Conservation (phyloP, 2,113 vertebrate genomes). For the Lampris incognitus region DNA sequence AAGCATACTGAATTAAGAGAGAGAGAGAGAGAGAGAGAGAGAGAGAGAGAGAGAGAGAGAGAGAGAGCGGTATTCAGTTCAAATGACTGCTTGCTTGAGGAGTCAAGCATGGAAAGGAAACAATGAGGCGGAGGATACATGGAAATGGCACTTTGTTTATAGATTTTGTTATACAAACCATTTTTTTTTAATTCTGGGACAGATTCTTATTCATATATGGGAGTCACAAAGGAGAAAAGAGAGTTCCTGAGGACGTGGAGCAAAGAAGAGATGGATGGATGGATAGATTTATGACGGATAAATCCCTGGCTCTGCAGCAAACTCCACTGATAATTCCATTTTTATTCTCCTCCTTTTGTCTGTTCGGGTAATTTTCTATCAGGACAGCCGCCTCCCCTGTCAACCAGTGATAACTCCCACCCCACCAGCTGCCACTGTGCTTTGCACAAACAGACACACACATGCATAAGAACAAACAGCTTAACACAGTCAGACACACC, state of each 20-base stretch:
- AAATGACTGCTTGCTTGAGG: not conserved
- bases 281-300: not conserved
- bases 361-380: conserved; percentile 27
- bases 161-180: conserved; percentile 35
- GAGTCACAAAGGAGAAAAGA: conserved; percentile 2
- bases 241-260: conserved; percentile 12
- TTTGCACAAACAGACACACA: conserved; percentile 1
- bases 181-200: conserved; percentile 9
- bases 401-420: conserved; percentile 40
- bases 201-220: conserved; percentile 19
- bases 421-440: conserved; percentile 6
- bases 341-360: conserved; percentile 32
- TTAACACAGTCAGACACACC: too few species aligned
- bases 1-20: not conserved
- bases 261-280: not conserved
- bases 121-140: not conserved
- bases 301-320: not conserved
- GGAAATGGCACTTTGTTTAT: not conserved
- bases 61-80: conserved; percentile 12
- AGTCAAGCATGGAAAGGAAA: not conserved
- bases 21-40: conserved; percentile 8
- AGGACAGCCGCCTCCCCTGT: conserved; percentile 24
- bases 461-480: not conserved
- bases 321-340: conserved; percentile 34
- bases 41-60: conserved; percentile 3